Base-by-base conservation (phyloP, 1,140 invertebrate species). In the Aricia agestis region DNA sequence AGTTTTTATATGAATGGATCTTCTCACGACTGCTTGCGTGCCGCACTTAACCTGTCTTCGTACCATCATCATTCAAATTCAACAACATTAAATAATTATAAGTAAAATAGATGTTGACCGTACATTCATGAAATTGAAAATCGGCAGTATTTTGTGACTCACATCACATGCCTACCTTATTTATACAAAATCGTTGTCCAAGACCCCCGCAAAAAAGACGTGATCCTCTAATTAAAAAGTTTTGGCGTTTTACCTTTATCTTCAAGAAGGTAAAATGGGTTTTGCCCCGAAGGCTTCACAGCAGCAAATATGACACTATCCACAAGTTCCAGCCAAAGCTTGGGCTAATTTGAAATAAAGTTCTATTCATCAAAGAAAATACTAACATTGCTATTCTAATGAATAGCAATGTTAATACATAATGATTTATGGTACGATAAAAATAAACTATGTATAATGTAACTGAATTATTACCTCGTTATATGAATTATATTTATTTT, bases 1-100 rank as follows among this genome's bases (percentile, higher is more conserved):
- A 65, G 61, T 70, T 70, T 70, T 63, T 31, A 59, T 66, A 57
- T 71, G 45, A 67, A 63, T 63, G 59, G 59, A 63, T 63, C 59
- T 63, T 63, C 59, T 63, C 59, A 63, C 59, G 59, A 63, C 18
- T 25, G 17, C 59, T 63, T 63, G 59, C 59, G 59, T 63, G 59
- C 59, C 59, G 18, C 58, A 18, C 58, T 11, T 63, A 25, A 11
- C 59, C 10, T 63, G 18, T 63, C 59, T 63, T 19, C 19, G 6
- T 19, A 25, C 6, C 18, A 31, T 63, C 18, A 63, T 19, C 9
- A 19, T 11, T 63, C 19, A 25, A 59, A 17, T 25, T 25, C 25
- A 58, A 7, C n/a, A 59, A 59, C 58, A 59, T 17, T 18, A 17
- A 63, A 19, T 31, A n/a, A 17, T 25, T 63, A 11, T 19, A 11